Percentiles rank a stretch among this genome's conserved stretches.
Conservation (phyloP, 1,140 invertebrate genomes). For the Bemisia tabaci region DNA sequence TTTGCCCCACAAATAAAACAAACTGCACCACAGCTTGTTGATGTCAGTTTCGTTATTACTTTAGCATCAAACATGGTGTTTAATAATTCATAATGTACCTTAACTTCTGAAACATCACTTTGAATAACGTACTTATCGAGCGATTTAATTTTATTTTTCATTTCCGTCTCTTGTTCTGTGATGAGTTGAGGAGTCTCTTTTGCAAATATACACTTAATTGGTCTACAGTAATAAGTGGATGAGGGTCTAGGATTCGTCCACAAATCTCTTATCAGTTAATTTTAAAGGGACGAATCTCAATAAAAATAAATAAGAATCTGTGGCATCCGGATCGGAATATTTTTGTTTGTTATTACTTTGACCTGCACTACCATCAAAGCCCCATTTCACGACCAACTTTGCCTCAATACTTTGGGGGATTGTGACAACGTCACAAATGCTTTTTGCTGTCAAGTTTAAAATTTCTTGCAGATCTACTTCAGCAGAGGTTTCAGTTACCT, state of each 20-base stretch:
- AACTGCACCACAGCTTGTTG: background rate
- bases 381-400: slow-evolving; percentile 1
- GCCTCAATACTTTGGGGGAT: background rate
- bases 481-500: background rate
- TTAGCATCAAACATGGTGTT: background rate
- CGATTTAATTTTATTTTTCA: slow-evolving; percentile 7
- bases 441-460: background rate
- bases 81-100: background rate
- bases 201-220: slow-evolving; percentile 19
- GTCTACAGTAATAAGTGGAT: slow-evolving; percentile 17
- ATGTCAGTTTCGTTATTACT: background rate
- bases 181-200: slow-evolving; percentile 14
- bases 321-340: background rate
- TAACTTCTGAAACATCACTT: background rate
- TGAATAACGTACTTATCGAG: background rate
- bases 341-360: slow-evolving; percentile 5
- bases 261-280: background rate
- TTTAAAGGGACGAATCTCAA: slow-evolving; percentile 1
- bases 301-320: slow-evolving; percentile 8
- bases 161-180: slow-evolving; percentile 6
- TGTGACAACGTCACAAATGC: background rate
- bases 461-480: background rate
- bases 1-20: background rate
- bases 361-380: slow-evolving; percentile 4
- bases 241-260: slow-evolving; percentile 9